A percentile compares a stretch with the other conserved stretches of the same genome.
Evolutionary conservation across 2,113 vertebrate species (phyloP).

Genomic region (Glareola pratincola): DNA sequence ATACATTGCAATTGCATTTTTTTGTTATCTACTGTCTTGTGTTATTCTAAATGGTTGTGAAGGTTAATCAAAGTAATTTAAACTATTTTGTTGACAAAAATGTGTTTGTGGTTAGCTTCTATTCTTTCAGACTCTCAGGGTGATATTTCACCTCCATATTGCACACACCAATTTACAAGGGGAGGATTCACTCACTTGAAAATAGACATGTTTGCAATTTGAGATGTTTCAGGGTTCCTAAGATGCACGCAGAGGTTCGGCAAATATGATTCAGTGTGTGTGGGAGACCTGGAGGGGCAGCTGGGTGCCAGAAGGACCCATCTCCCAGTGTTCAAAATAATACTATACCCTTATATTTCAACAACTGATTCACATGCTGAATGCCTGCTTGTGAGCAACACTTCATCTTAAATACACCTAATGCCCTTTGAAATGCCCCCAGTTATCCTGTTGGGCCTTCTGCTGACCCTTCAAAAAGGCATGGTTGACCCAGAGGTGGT

Average conservation of each 20-base stretch:
- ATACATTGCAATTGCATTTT: not conserved
- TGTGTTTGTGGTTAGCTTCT: not conserved
- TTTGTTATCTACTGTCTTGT: not conserved
- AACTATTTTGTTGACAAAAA: not conserved
- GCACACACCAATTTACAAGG: not conserved
- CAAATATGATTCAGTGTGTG: not conserved
- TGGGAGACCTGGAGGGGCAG: not conserved
- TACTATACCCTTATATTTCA: not conserved
- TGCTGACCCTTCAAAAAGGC: not conserved
- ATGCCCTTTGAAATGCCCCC: not conserved
- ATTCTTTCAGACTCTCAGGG: not conserved
- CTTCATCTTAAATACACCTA: not conserved
- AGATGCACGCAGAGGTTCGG: not conserved
- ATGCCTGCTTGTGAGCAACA: not conserved
- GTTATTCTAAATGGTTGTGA: not conserved
- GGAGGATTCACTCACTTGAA: not conserved
- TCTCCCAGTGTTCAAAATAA: not conserved
- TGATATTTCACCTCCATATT: not conserved
- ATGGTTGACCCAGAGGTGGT: not conserved
- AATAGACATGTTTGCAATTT: not conserved
- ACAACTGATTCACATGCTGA: not conserved
- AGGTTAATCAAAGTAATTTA: not conserved
- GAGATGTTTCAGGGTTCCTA: not conserved
- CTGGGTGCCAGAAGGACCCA: not conserved
- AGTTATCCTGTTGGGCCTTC: not conserved